Conservation (phyloP, 2,113 vertebrate species). For the Smithornis capensis region DNA sequence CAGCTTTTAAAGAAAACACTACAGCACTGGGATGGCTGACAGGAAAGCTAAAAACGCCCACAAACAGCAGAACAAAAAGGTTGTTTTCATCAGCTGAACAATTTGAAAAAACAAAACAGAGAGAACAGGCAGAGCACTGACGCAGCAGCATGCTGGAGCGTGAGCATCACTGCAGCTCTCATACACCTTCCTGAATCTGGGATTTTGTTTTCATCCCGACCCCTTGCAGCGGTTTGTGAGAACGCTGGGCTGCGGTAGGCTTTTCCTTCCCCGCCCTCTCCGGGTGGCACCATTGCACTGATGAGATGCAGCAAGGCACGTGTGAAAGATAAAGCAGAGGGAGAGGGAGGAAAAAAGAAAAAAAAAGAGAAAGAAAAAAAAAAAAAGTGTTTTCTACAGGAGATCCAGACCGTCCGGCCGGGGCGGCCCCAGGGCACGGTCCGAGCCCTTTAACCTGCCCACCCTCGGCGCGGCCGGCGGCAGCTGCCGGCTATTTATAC, state of each 20-base stretch:
- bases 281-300: background rate
- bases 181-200: background rate
- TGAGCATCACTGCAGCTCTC: background rate
- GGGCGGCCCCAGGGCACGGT: rapidly evolving
- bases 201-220: background rate
- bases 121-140: background rate
- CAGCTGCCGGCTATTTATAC: conserved; percentile 51
- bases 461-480: background rate
- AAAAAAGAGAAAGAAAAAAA: too few species aligned
- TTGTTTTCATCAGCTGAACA: background rate
- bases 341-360: background rate
- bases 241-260: background rate
- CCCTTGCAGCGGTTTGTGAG: background rate
- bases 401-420: background rate
- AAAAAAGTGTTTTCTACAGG: rapidly evolving
- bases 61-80: background rate
- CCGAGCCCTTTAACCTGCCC: conserved; percentile 37
- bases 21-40: background rate
- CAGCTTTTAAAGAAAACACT: background rate
- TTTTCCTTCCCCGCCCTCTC: background rate
- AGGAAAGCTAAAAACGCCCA: background rate
- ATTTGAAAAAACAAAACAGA: background rate
- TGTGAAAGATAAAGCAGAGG: background rate
- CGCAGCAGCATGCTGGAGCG: background rate
- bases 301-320: background rate